Percentiles rank a stretch among this genome's conserved stretches.
Conservation (phyloP, 2,888 invertebrate genomes). For the Aphodius sticticus region DNA sequence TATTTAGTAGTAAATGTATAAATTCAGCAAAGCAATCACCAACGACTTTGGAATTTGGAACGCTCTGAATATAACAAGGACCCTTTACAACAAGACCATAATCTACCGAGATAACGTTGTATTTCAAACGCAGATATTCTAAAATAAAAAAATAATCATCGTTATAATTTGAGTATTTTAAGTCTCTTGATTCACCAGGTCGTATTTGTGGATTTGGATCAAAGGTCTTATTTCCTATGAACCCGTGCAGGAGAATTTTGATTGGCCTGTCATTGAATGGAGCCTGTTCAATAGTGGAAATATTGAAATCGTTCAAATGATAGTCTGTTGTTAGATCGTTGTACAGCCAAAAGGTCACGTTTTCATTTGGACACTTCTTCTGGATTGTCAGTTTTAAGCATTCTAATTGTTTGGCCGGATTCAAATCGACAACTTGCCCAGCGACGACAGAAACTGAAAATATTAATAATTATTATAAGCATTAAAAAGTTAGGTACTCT, state of each 20-base stretch:
- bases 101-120: conserved; percentile 26
- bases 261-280: conserved; percentile 22
- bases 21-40: conserved; percentile 22
- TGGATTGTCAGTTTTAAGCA: not conserved
- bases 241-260: conserved; percentile 28
- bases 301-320: not conserved
- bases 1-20: conserved; percentile 9
- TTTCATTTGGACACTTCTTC: conserved; percentile 16
- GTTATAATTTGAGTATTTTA: not conserved
- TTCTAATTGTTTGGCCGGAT: not conserved
- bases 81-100: conserved; percentile 8
- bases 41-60: conserved; percentile 4
- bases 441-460: not conserved
- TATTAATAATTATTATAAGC: too few relatives aligned
- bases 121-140: conserved; percentile 22
- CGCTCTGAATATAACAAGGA: conserved; percentile 24
- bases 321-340: not conserved
- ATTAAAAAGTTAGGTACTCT: too few relatives aligned
- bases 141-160: not conserved
- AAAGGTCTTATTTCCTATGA: not conserved
- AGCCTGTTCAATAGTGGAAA: not conserved
- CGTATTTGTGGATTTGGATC: conserved; percentile 26
- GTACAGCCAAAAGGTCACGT: conserved; percentile 16
- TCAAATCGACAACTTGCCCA: not conserved
- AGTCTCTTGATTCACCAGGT: conserved; percentile 11